These are phyloP conservation scores for Donacobius atricapilla DNA, from an alignment of 2,113 vertebrate genomes.

Conservation along the genomic window DNA sequence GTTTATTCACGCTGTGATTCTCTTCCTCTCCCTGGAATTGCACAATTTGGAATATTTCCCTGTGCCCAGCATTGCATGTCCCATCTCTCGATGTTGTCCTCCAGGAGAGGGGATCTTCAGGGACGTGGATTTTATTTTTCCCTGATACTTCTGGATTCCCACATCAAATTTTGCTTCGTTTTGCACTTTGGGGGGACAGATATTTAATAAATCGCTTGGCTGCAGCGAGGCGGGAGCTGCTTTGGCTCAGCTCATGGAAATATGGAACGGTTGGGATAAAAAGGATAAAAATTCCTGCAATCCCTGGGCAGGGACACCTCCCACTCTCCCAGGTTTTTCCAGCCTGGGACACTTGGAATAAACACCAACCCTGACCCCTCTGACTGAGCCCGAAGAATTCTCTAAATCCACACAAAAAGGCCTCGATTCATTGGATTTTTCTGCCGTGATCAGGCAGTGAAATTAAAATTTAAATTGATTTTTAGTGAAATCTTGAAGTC, in stretches of 20 bases:
- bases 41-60: background rate
- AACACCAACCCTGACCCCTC: background rate
- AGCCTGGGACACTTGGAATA: background rate
- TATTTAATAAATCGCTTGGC: background rate
- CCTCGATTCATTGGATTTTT: rapidly evolving
- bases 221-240: background rate
- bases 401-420: background rate
- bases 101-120: background rate
- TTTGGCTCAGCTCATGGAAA: background rate
- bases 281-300: background rate
- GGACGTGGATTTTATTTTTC: background rate
- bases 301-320: background rate
- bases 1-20: background rate
- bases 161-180: rapidly evolving
- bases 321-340: background rate
- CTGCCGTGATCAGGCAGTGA: too few species aligned
- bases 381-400: background rate
- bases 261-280: background rate
- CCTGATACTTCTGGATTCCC: background rate
- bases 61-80: rapidly evolving
- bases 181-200: rapidly evolving
- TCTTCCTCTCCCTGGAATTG: background rate
- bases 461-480: background rate
- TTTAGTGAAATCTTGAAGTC: background rate
- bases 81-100: rapidly evolving